Base-by-base conservation (phyloP, 2,888 invertebrate genomes). In the Diabrotica balteata region DNA sequence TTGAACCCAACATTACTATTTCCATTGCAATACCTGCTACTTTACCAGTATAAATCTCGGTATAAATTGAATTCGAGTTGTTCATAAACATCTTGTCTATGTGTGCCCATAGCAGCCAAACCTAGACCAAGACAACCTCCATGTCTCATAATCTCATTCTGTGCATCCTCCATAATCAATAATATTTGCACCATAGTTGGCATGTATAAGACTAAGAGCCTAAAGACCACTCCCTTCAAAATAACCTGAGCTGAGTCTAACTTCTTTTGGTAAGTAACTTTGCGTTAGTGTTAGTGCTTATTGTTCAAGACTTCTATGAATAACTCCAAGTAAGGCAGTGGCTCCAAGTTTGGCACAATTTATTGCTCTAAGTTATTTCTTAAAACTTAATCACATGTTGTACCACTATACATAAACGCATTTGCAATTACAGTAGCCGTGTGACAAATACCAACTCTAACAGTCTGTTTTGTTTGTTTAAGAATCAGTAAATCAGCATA, bases 331-430 rank as follows among this genome's bases (percentile, higher is more conserved):
- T 49, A 98, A 98, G 8, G 98, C 98, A 46, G 99, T 99, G 0
- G 99, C 99, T 42, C 98, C 97, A 75, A 99, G 88, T 84, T 99
- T 99, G 1, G 98, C 98, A 99, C 99, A 99, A 84, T 99, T 99
- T 8, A 98, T 98, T 0, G 99, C 99, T 68, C 98, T 89, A 99
- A 86, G 82, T 99, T 98, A 81, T 99, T 98, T 76, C 96, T 88
- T 74, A 99, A 87, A 84, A 99, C 99, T 82, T 98, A 97, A 85
- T 99, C 99, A 81, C 96, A 96, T 0, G 99, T 99, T 2, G 99
- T 99, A 7, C 99, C 99, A 70, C 96, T 94, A 85, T 99, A 98
- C 98, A 99, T 99, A 80, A 95, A 96, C 1, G 97, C 97, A 86
- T 99, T 99, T 2, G 98, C 96, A 75, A 99, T 97, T 0, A 99